phyloP scores from a whole-genome alignment of 2,888 invertebrate genomes.

The Xiphydria camelus region DNA sequence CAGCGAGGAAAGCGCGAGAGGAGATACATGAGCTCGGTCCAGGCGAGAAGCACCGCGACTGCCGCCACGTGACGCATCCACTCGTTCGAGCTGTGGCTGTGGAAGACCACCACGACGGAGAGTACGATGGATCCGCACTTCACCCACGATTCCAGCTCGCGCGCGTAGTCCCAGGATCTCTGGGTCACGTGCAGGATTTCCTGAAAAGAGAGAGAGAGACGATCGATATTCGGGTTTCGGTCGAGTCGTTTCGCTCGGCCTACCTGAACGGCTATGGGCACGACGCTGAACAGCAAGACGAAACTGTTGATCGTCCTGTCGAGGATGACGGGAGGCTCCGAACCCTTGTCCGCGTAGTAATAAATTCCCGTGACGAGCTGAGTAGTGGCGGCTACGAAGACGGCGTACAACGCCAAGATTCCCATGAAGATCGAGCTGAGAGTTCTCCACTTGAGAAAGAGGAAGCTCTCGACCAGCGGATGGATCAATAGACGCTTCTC shows the following conservation, averaged over 20 bases:
- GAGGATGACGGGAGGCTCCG: slow-evolving; percentile 43
- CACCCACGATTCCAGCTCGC: slow-evolving; percentile 63
- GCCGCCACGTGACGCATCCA: slow-evolving; percentile 63
- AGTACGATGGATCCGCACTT: slow-evolving; percentile 61
- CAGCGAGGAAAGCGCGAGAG: slow-evolving; percentile 63
- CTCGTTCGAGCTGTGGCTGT: slow-evolving; percentile 49
- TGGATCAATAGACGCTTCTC: slow-evolving; percentile 61
- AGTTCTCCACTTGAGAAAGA: slow-evolving; percentile 64
- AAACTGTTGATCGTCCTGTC: slow-evolving; percentile 56
- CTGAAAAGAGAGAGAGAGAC: slow-evolving; percentile 47
- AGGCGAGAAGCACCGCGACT: slow-evolving; percentile 60
- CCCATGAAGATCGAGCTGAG: slow-evolving; percentile 62
- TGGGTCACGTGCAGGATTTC: slow-evolving; percentile 62
- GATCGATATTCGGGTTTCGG: too few species aligned
- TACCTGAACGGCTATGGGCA: slow-evolving; percentile 58
- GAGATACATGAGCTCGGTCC: slow-evolving; percentile 64
- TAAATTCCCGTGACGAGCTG: slow-evolving; percentile 55
- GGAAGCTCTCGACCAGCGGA: slow-evolving; percentile 63
- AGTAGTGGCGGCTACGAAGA: slow-evolving; percentile 61
- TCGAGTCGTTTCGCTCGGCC: too few species aligned
- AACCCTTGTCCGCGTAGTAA: slow-evolving; percentile 54
- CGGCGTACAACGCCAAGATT: slow-evolving; percentile 59
- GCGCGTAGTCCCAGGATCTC: slow-evolving; percentile 60
- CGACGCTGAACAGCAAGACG: slow-evolving; percentile 54
- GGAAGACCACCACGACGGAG: slow-evolving; percentile 57